Evolutionary conservation across 1,140 invertebrate species (phyloP), one percentile per base, ranked within the genome.

Genomic region (Gyrodactylus bullatarudis): DNA sequence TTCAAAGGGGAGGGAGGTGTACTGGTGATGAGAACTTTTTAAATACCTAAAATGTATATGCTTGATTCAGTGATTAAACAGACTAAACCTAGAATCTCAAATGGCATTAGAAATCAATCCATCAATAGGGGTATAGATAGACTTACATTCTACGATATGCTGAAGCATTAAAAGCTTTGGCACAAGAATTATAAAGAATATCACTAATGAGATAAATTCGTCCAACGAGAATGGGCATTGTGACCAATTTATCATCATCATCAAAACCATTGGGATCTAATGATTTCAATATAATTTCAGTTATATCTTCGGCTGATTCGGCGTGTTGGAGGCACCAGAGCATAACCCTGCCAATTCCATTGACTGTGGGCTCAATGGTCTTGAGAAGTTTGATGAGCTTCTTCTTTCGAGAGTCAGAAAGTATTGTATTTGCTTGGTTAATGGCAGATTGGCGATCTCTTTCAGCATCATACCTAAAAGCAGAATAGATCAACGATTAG

Each of bases 251-350:
- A 68, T 70, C 68, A 74, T 20, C n/a, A 26, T 71, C 25, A 23
- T 74, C n/a, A 22, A 75, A 76, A 84, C 84, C 77, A 90, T 91
- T 79, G 89, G 89, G 54, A 85, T 85, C 0, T 68, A 96, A 74
- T 19, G 80, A 78, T 70, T 80, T 79, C 26, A 78, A 73, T 74
- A 98, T 86, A 79, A 89, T 92, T 75, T 91, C 88, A 70, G 89
- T 87, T 74, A 99, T 90, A 83, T 98, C 93, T 78, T 92, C 91
- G 20, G 88, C 91, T 70, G 91, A 89, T 81, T 96, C 92, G 23
- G 91, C 89, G 82, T 98, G 93, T 78, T 98, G 92, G 74, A 98
- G 88, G 81, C 92, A 97, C 84, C 93, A 98, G 23, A 96, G 87
- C 94, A 98, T 98, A 0, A 87, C 87, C 80, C 95, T 79, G 2